phyloP scores from a whole-genome alignment of 2,888 invertebrate genomes.

The Stenodera caucasica region DNA sequence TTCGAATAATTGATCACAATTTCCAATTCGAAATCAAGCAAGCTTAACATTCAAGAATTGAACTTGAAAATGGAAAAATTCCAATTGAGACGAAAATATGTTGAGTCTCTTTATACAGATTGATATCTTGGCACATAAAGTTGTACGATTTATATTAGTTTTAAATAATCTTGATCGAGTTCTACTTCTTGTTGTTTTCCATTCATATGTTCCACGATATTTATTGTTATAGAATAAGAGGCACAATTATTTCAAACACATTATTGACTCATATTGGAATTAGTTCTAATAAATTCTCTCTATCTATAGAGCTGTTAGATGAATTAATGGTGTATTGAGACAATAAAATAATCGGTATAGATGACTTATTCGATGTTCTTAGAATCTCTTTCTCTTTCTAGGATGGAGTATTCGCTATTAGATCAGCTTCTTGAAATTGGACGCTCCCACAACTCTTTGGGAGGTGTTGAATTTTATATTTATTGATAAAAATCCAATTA shows the following conservation, averaged over 20 bases:
- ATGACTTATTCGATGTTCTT: too few relatives aligned
- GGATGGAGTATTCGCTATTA: too few relatives aligned
- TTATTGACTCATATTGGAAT: slow-evolving; percentile 29
- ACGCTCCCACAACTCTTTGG: too few relatives aligned
- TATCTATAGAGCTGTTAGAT: slow-evolving; percentile 36
- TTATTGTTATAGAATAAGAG: slow-evolving; percentile 27
- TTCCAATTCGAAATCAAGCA: background rate
- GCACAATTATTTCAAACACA: slow-evolving; percentile 34
- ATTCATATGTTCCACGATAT: slow-evolving; percentile 23
- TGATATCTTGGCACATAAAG: slow-evolving; percentile 2
- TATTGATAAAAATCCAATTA: background rate
- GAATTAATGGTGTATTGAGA: slow-evolving; percentile 43
- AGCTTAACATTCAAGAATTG: background rate
- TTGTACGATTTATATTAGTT: background rate
- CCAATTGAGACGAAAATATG: background rate
- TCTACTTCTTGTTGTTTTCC: background rate
- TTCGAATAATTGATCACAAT: too few relatives aligned
- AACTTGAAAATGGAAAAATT: background rate
- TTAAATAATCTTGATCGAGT: slow-evolving; percentile 12
- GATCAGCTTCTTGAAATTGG: too few relatives aligned
- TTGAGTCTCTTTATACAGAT: too few relatives aligned
- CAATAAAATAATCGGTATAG: slow-evolving; percentile 43
- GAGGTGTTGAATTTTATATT: too few relatives aligned
- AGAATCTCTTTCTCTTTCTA: too few relatives aligned
- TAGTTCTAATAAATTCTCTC: slow-evolving; percentile 33